These are phyloP conservation scores for Daktulosphaira vitifoliae DNA, from an alignment of 1,140 invertebrate genomes.

Conservation along the genomic window DNA sequence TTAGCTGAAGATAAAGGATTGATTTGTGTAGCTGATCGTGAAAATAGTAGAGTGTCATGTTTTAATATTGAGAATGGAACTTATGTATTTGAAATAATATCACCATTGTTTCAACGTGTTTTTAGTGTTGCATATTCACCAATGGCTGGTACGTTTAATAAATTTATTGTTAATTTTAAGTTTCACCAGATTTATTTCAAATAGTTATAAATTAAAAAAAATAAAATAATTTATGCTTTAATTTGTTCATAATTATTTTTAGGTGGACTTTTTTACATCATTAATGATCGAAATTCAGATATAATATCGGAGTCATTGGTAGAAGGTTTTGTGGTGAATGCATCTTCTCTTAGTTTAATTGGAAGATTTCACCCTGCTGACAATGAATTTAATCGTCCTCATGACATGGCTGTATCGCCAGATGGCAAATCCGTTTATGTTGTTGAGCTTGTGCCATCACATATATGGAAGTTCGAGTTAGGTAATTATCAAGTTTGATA, in stretches of 20 bases:
- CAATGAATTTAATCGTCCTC: conserved; percentile 56
- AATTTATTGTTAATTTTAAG: too few relatives aligned
- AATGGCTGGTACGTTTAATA: conserved; percentile 45
- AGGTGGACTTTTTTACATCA: conserved; percentile 47
- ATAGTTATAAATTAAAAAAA: conserved; percentile 38
- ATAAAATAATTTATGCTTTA: conserved; percentile 29
- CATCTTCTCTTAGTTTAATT: conserved; percentile 50
- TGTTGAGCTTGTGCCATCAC: conserved; percentile 58
- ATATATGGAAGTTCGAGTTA: conserved; percentile 55
- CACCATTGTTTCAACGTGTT: conserved; percentile 45
- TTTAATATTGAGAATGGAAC: conserved; percentile 58
- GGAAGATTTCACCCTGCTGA: conserved; percentile 49
- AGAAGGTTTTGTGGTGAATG: conserved; percentile 59
- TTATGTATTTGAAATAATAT: conserved; percentile 43
- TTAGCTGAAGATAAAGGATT: conserved; percentile 63
- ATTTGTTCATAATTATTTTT: conserved; percentile 10
- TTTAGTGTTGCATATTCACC: conserved; percentile 59
- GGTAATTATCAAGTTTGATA: conserved; percentile 32
- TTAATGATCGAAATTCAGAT: conserved; percentile 44
- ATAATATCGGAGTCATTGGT: conserved; percentile 41
- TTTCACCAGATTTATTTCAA: conserved; percentile 39
- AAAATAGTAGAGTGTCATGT: conserved; percentile 78
- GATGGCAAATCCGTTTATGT: conserved; percentile 64
- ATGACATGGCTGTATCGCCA: conserved; percentile 60
- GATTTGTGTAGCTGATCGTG: conserved; percentile 82